Evolutionary conservation across 2,113 vertebrate species (phyloP).

Genomic region (Alligator sinensis): DNA sequence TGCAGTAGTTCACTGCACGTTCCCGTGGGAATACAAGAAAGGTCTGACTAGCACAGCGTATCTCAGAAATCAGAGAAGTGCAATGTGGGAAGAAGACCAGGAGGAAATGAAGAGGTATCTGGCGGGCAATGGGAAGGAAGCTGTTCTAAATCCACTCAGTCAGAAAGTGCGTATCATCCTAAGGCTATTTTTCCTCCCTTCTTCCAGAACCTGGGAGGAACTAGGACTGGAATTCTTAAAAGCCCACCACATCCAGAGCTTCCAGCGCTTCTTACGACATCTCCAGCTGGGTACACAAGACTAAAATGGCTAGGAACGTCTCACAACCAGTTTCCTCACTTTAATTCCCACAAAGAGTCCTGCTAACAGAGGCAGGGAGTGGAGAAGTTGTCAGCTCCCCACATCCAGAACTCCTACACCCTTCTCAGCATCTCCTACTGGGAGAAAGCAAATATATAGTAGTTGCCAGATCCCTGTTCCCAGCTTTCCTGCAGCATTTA

Average conservation of each 20-base stretch:
- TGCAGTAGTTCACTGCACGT: slow-evolving; percentile 13
- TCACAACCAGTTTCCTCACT: background rate
- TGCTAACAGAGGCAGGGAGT: background rate
- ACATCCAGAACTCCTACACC: background rate
- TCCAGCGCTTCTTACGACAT: rapidly evolving
- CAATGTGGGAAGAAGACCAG: background rate
- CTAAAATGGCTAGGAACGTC: background rate
- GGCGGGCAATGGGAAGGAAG: background rate
- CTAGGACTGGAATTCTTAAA: background rate
- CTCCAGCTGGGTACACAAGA: background rate
- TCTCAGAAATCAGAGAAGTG: background rate
- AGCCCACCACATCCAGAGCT: rapidly evolving
- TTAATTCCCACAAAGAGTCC: background rate
- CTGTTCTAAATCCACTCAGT: background rate
- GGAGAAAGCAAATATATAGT: background rate
- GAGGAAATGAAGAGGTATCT: slow-evolving; percentile 40
- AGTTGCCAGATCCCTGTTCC: background rate
- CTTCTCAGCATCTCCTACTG: background rate
- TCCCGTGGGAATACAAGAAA: slow-evolving; percentile 67
- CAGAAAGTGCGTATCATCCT: background rate
- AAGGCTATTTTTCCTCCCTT: background rate
- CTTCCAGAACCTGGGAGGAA: background rate
- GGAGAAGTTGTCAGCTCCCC: background rate
- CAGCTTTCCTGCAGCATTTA: background rate
- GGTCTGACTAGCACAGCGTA: slow-evolving; percentile 27